phyloP scores from a whole-genome alignment of 2,113 vertebrate species.

The Calyptomena viridis region DNA sequence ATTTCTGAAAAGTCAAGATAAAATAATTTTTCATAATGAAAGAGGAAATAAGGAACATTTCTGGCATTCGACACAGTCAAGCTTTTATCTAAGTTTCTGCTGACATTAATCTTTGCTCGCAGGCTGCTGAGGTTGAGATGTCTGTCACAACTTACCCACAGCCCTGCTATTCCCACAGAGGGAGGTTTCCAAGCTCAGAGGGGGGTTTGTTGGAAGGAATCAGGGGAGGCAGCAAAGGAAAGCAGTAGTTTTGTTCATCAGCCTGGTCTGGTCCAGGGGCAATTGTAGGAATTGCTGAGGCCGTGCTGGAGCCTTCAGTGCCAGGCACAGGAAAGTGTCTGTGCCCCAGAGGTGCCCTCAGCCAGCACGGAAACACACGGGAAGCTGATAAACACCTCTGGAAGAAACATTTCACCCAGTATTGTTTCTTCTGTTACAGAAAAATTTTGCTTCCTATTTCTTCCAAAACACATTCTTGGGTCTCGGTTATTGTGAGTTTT shows the following conservation, averaged over 20 bases:
- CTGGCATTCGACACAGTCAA: neutral
- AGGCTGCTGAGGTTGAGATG: neutral
- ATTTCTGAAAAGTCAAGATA: slow-evolving; percentile 58
- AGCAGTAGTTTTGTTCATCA: neutral
- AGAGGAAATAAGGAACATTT: slow-evolving; percentile 9
- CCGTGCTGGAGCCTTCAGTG: fast-evolving
- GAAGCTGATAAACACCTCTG: neutral
- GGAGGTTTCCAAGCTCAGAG: fast-evolving
- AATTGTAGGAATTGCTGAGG: fast-evolving
- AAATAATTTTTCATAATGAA: slow-evolving; percentile 67
- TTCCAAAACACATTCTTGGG: neutral
- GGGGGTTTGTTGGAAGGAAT: neutral
- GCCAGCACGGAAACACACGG: fast-evolving
- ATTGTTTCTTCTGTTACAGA: neutral
- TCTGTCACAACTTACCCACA: neutral
- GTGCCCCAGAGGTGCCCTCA: neutral
- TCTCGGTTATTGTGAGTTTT: neutral
- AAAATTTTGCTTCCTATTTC: neutral
- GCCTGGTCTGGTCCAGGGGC: fast-evolving
- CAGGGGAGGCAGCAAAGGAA: neutral
- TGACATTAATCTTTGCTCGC: neutral
- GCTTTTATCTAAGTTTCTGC: slow-evolving; percentile 29
- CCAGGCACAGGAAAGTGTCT: neutral
- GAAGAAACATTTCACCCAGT: neutral
- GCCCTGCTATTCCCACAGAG: neutral